Base-by-base conservation (phyloP, 1,140 invertebrate species). In the Vanessa atalanta region DNA sequence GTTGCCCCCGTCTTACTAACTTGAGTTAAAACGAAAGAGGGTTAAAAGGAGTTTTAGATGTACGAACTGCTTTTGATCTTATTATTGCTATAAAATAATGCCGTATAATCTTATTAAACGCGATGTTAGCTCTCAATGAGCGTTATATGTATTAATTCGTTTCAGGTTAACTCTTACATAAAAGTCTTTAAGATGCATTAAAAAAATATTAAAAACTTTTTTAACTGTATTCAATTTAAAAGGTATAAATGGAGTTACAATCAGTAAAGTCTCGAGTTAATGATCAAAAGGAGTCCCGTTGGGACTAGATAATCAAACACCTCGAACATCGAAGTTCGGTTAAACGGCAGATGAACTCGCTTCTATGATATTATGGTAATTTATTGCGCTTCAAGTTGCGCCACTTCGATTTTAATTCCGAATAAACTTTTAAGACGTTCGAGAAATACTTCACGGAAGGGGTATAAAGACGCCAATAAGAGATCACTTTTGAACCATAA, bases 61-160 rank as follows among this genome's bases (percentile, higher is more conserved):
- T 89, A 88, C 82, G 82, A 78, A 80, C 81, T 43, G 83, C 83
- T 78, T 84, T 84, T 84, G 80, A 82, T 84, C 81, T 84, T 82
- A 82, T 84, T 84, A 84, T 83, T 84, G 79, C 82, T 79, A 83
- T 86, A 94, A 95, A 94, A 95, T 95, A 95, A 94, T 94, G 93
- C 94, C 93, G 93, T 93, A 94, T 94, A 95, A 95, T 95, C 94
- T 94, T 94, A 95, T 95, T 94, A 95, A 94, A 94, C 93, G 92
- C 93, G 93, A 94, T 93, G 94, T 94, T 94, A 94, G 93, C 91
- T 93, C 89, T 86, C 81, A 81, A 85, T 82, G 73, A 78, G 80
- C 82, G 79, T 87, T 83, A 84, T 79, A 67, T 70, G 78, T 87
- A 89, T 71, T 61, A 61, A 93, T 91, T 72, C 76, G 78, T 80